Evolutionary conservation across 2,888 invertebrate species (phyloP).

Genomic region (Helobdella robusta): DNA sequence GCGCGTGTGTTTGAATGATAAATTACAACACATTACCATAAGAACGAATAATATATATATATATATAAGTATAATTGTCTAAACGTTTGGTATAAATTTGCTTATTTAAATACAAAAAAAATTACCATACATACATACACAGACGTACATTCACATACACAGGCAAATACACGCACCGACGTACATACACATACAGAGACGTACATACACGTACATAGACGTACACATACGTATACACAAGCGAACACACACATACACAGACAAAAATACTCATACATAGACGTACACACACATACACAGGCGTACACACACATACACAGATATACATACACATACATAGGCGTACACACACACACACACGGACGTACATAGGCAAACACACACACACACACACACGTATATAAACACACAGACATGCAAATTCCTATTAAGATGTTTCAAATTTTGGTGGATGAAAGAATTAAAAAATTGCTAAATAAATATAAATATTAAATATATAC

Average conservation of each 20-base stretch:
- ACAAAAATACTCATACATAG: constrained; percentile 3
- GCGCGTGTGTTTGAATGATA: too few species aligned
- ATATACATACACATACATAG: too few species aligned
- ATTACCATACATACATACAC: neutral
- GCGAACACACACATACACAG: constrained; percentile 10
- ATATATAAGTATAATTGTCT: neutral
- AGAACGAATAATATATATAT: neutral
- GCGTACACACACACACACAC: too few species aligned
- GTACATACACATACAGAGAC: constrained; percentile 15
- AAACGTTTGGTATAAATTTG: neutral
- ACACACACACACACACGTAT: too few species aligned
- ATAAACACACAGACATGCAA: constrained; percentile 3
- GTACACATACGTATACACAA: constrained; percentile 13
- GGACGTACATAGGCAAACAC: too few species aligned
- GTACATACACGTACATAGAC: constrained; percentile 15
- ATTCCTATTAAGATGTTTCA: too few species aligned
- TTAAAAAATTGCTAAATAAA: too few species aligned
- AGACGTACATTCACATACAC: neutral
- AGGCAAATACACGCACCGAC: neutral
- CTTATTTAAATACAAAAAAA: neutral
- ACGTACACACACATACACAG: constrained; percentile 10
- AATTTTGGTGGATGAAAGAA: too few species aligned
- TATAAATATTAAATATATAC: too few species aligned
- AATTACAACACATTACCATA: too few species aligned
- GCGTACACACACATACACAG: too few species aligned